Evolutionary conservation across 2,113 vertebrate species (phyloP), one percentile per base, ranked within the genome.

Genomic region (human): DNA sequence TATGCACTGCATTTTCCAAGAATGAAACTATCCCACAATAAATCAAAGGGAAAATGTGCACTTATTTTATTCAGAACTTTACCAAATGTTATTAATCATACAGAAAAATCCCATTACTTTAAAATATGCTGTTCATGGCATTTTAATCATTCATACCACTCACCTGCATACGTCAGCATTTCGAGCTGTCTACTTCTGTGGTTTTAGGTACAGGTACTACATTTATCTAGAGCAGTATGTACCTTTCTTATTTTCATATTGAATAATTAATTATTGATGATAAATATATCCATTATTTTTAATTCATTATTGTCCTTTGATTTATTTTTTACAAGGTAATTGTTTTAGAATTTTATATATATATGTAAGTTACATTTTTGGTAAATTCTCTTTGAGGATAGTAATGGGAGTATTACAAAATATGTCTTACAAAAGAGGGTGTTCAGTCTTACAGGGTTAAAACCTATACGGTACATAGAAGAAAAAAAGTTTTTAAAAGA

Each of bases 321-420:
- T 57, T 52, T 61, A 82, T 83, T 89, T 9, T 59, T 80, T 80
- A 68, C 78, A 38, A 27, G 7, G 6, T 1, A 88, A 72, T 23
- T 86, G 84, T 78, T 93, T 89, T 89, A 30, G 90, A 90, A 59
- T 93, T 45, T 90, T 45, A 45, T 43, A 55, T 72, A 57, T 64
- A 61, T 48, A 78, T 40, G 40, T 57, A 76, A 78, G 30, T 76
- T 68, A 43, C 0, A 96, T 84, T 92, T 94, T 73, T 76, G 16
- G 5, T 80, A 79, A 87, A 73, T 59, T 66, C 48, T 14, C 12
- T 79, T 86, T 87, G 35, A 90, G 16, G 8, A 59, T 59, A 89
- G 5, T 68, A 94, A 82, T 38, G 43, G 35, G 43, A 75, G 3
- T 55, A 40, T 89, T 76, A 86, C 48, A 93, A 87, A 90, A 75